Evolutionary conservation across 2,113 vertebrate species (phyloP).

Genomic region (Thermophis baileyi): DNA sequence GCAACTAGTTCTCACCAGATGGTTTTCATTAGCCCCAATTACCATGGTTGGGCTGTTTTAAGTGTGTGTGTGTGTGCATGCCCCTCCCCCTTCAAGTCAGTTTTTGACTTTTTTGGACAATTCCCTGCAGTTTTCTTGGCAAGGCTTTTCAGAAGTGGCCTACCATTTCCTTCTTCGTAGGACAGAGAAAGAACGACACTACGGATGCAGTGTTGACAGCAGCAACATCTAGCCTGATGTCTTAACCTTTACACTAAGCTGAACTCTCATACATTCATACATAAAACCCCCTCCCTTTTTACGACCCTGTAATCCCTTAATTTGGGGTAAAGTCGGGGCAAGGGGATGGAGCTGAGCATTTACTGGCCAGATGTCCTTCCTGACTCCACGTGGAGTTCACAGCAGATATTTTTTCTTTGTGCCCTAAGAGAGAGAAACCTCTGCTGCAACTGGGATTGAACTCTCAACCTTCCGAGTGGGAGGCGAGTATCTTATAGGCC

Average conservation of each 20-base stretch:
- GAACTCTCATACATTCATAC: neutral
- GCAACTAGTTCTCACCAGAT: neutral
- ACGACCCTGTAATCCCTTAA: neutral
- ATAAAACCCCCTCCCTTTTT: neutral
- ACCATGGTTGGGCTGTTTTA: neutral
- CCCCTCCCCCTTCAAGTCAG: neutral
- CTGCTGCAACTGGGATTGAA: neutral
- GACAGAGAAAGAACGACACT: neutral
- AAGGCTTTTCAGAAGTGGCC: neutral
- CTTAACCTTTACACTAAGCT: neutral
- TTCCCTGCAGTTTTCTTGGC: neutral
- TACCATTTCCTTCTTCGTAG: neutral
- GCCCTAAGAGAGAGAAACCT: neutral
- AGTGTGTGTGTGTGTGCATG: neutral
- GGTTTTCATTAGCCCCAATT: neutral
- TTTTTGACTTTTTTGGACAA: neutral
- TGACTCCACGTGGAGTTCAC: neutral
- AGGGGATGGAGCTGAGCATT: neutral
- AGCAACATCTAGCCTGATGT: neutral
- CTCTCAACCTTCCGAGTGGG: neutral
- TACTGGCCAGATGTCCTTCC: neutral
- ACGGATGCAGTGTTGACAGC: neutral
- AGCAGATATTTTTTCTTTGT: neutral
- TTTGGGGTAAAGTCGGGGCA: neutral
- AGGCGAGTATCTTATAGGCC: neutral